These are phyloP conservation scores for Drosophila tristis DNA, from an alignment of 1,140 invertebrate genomes.

Conservation along the genomic window DNA sequence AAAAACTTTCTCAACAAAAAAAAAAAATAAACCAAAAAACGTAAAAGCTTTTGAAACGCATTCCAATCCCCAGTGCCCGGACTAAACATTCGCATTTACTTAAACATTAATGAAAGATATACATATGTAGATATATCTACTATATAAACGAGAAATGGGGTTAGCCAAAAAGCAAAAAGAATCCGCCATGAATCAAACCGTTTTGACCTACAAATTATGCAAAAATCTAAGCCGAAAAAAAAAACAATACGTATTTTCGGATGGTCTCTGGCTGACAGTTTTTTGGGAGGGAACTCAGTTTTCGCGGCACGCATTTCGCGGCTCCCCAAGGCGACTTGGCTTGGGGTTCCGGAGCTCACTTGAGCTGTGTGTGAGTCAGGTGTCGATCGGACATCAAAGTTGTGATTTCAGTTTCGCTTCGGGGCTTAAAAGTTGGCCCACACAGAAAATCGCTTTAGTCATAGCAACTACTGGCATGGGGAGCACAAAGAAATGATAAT, in stretches of 20 bases:
- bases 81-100: constrained; percentile 49
- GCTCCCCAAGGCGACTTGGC: constrained; percentile 10
- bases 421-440: constrained; percentile 39
- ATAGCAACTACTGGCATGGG: constrained; percentile 17
- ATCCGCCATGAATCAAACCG: constrained; percentile 36
- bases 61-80: constrained; percentile 11
- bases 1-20: constrained; percentile 63
- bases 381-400: constrained; percentile 6
- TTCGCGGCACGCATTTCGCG: constrained; percentile 61
- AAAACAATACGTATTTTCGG: constrained; percentile 19
- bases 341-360: no score
- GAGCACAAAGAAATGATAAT: constrained; percentile 25
- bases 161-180: constrained; percentile 26
- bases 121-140: background rate
- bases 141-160: constrained; percentile 12
- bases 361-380: constrained; percentile 18
- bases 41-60: constrained; percentile 45
- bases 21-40: constrained; percentile 21
- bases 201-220: constrained; percentile 66
- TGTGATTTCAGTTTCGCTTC: constrained; percentile 22
- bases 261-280: constrained; percentile 23
- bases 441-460: constrained; percentile 49
- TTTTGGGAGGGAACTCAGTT: constrained; percentile 40
- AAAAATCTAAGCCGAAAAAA: constrained; percentile 24
- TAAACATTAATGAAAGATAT: constrained; percentile 16